Evolutionary conservation across 2,113 vertebrate species (phyloP).

Genomic region (Myrmecophaga tridactyla): DNA sequence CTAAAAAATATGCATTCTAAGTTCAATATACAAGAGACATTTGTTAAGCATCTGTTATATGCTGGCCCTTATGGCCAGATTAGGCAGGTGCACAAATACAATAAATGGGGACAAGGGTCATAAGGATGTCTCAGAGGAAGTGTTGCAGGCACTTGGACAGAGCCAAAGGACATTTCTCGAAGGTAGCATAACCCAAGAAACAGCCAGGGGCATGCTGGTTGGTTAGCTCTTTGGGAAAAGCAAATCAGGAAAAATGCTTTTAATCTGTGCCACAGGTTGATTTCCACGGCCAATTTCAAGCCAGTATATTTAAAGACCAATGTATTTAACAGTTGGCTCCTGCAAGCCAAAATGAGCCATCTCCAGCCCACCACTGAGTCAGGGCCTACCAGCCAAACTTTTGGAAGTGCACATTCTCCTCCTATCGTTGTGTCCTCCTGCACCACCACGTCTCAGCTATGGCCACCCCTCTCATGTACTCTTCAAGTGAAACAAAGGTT

Average conservation of each 20-base stretch:
- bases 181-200: neutral
- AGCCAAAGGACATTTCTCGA: neutral
- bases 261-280: neutral
- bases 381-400: fast-evolving
- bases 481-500: neutral
- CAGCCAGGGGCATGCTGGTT: neutral
- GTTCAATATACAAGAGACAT: neutral
- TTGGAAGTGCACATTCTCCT: neutral
- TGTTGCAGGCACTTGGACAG: neutral
- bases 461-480: neutral
- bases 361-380: neutral
- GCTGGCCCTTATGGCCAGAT: neutral
- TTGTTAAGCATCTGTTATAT: neutral
- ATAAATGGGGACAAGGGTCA: neutral
- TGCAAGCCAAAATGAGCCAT: neutral
- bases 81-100: neutral
- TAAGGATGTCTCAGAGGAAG: neutral
- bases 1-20: neutral
- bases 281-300: neutral
- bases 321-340: neutral
- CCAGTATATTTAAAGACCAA: neutral
- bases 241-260: neutral
- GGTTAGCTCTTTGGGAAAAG: neutral
- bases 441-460: neutral
- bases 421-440: neutral